phyloP scores from a whole-genome alignment of 2,888 invertebrate species.

The Chaetogeoica ovagalla region DNA sequence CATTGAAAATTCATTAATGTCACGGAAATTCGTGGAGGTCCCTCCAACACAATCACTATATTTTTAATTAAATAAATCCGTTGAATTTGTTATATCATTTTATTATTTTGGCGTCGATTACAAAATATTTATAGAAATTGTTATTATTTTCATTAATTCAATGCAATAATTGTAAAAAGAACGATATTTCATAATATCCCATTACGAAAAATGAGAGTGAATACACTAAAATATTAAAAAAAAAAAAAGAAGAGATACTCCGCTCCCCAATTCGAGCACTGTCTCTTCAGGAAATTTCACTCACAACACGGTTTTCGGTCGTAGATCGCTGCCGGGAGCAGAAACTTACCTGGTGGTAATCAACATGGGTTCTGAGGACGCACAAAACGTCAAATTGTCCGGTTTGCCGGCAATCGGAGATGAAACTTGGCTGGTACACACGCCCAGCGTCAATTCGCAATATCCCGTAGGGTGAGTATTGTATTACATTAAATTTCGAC shows the following conservation, averaged over 20 bases:
- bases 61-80: too few species aligned
- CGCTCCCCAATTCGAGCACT: not conserved
- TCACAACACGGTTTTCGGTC: not conserved
- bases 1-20: too few species aligned
- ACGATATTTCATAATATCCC: too few species aligned
- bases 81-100: too few species aligned
- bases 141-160: too few species aligned
- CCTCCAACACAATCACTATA: not conserved
- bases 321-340: slow-evolving; percentile 41
- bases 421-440: slow-evolving; percentile 43
- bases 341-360: slow-evolving; percentile 61
- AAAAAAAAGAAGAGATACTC: too few species aligned
- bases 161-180: too few species aligned
- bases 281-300: not conserved
- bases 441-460: slow-evolving; percentile 54
- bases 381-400: slow-evolving; percentile 64
- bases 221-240: too few species aligned
- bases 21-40: too few species aligned
- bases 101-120: too few species aligned
- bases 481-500: slow-evolving; percentile 56
- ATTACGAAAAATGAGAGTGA: too few species aligned
- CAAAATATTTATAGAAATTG: too few species aligned
- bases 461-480: slow-evolving; percentile 58
- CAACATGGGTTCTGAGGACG: slow-evolving; percentile 65
- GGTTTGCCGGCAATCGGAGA: slow-evolving; percentile 5